Evolutionary conservation across 2,888 invertebrate species (phyloP).

Genomic region (Agrilus biguttatus): DNA sequence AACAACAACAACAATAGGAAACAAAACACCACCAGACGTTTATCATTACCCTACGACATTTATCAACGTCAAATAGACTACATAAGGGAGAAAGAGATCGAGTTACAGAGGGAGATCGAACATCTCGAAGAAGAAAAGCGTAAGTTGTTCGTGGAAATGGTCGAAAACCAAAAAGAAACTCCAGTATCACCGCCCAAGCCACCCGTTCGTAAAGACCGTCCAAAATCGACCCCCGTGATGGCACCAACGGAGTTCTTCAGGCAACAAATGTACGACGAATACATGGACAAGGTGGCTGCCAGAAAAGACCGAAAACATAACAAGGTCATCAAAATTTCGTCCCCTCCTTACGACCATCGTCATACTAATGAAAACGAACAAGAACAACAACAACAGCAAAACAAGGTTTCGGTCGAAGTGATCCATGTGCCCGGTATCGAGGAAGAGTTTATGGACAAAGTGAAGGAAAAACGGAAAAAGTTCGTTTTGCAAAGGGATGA

Average conservation of each 20-base stretch:
- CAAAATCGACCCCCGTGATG: slow-evolving; percentile 24
- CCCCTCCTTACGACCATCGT: slow-evolving; percentile 31
- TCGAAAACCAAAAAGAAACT: slow-evolving; percentile 15
- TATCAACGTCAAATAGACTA: slow-evolving; percentile 50
- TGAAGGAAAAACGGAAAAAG: slow-evolving; percentile 56
- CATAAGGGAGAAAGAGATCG: slow-evolving; percentile 50
- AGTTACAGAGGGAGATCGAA: slow-evolving; percentile 50
- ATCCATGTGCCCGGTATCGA: slow-evolving; percentile 44
- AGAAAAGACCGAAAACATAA: slow-evolving; percentile 64
- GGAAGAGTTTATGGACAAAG: slow-evolving; percentile 63
- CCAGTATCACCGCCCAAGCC: slow-evolving; percentile 3
- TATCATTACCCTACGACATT: slow-evolving; percentile 50
- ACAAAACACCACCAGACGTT: slow-evolving; percentile 24
- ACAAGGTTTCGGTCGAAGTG: slow-evolving; percentile 6
- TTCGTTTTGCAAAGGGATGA: slow-evolving; percentile 51
- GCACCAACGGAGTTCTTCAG: slow-evolving; percentile 56
- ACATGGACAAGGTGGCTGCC: slow-evolving; percentile 63
- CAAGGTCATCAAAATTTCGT: slow-evolving; percentile 67
- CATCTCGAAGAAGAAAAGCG: slow-evolving; percentile 44
- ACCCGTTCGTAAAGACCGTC: slow-evolving; percentile 12
- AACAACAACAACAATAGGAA: slow-evolving; percentile 7
- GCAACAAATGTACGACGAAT: slow-evolving; percentile 74
- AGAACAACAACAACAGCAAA: slow-evolving; percentile 3
- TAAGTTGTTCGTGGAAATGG: slow-evolving; percentile 22
- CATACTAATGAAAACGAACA: slow-evolving; percentile 14